Evolutionary conservation across 2,113 vertebrate genomes (phyloP), one percentile per base, ranked within the genome.

Genomic region (Romanogobio albipinnatus): DNA sequence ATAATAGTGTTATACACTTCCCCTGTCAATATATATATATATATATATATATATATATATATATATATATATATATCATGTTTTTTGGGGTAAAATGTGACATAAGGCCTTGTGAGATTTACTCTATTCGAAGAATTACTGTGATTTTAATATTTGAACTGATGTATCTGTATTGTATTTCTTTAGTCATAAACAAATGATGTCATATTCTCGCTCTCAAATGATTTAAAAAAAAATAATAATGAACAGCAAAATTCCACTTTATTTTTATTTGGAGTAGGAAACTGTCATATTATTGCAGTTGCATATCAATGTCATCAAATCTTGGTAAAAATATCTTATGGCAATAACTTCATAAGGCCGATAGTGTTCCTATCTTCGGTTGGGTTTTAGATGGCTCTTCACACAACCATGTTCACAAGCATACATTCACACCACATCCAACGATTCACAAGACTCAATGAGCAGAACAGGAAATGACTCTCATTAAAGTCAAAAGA

Each of bases 251-350:
- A 84, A 11, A 33, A 43, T 43, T 87, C 87, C 3, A 22, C 6
- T 85, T 89, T 87, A 22, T 88, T 86, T 86, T 94, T 93, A 95
- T 93, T 94, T 91, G 76, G 74, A 93, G 88, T 91, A 92, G 85
- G 90, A 92, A 92, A 90, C 91, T 89, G 90, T 91, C 88, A 91
- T 75, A 86, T 92, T 93, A 92, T 92, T 92, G 92, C 92, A 93
- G 86, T 91, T 92, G 88, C 92, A 94, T 88, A 93, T 90, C 90
- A 89, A 81, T 89, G 91, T 90, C 91, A 66, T 92, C 90, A 92
- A 89, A 92, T 86, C 59, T 86, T 87, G 76, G 85, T 87, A 83
- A 90, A 91, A 93, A 93, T 85, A 88, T 87, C 90, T 89, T 86
- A 80, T 88, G 88, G 84, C 90, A 89, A 89, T 92, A 82, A 87